phyloP scores from a whole-genome alignment of 1,140 invertebrate genomes.

The Acyrthosiphon pisum region DNA sequence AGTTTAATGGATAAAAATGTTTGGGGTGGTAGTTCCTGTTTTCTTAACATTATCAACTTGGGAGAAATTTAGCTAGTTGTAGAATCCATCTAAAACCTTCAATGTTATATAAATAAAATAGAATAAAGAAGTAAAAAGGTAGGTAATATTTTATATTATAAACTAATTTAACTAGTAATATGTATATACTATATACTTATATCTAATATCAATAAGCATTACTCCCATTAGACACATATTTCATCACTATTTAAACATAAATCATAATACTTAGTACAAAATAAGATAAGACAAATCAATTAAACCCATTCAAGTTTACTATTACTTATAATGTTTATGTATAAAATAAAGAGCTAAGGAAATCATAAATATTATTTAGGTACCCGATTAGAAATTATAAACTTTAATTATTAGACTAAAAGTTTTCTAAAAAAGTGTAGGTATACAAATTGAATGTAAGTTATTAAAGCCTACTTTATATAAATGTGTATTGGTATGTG shows the following conservation, averaged over 20 bases:
- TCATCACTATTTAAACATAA: constrained; percentile 12
- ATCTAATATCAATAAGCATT: background rate
- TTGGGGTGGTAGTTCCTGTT: constrained; percentile 41
- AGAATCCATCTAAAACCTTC: background rate
- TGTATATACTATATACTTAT: background rate
- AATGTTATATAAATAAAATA: background rate
- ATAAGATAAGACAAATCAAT: constrained; percentile 11
- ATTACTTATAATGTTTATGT: background rate
- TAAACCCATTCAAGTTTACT: background rate
- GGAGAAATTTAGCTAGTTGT: background rate
- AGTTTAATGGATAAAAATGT: constrained; percentile 54
- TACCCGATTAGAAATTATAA: background rate
- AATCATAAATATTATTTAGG: background rate
- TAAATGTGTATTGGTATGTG: background rate
- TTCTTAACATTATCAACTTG: constrained; percentile 41
- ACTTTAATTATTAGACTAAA: background rate
- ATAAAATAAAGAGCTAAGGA: background rate
- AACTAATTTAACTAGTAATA: background rate
- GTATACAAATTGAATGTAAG: background rate
- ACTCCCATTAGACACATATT: background rate
- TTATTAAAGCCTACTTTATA: background rate
- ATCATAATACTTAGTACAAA: background rate
- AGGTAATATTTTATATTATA: background rate
- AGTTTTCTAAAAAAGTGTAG: background rate
- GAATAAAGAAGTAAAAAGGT: background rate